These are phyloP conservation scores for Dendrocincla fuliginosa DNA, from an alignment of 2,797 vertebrate species.

Conservation along the genomic window DNA sequence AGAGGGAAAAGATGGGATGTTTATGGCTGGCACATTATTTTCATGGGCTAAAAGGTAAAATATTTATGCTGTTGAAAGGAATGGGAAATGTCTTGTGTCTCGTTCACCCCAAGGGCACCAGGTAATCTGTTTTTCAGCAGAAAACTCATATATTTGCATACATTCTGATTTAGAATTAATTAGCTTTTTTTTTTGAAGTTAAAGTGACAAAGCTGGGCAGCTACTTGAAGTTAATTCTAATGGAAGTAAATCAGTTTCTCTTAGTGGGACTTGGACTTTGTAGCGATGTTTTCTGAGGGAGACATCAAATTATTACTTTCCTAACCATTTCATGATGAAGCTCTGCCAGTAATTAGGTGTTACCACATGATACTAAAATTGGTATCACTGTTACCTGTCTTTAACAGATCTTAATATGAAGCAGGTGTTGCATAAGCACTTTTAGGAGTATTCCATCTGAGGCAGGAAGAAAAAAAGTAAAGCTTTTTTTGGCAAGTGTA, in stretches of 20 bases:
- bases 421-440: not conserved
- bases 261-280: slow-evolving; percentile 19
- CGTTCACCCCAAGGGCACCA: slow-evolving; percentile 40
- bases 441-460: not conserved
- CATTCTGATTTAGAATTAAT: slow-evolving; percentile 73
- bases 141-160: slow-evolving; percentile 67
- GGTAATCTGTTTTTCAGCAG: slow-evolving; percentile 73
- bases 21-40: not conserved
- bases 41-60: slow-evolving; percentile 20
- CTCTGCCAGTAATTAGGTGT: not conserved
- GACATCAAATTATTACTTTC: slow-evolving; percentile 3
- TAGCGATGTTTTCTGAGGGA: not conserved
- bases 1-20: slow-evolving; percentile 16
- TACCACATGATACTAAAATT: not conserved
- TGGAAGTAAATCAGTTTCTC: slow-evolving; percentile 29
- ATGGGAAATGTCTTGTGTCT: slow-evolving; percentile 41
- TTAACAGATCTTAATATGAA: not conserved
- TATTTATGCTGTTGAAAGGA: slow-evolving; percentile 55
- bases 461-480: not conserved
- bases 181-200: slow-evolving; percentile 59
- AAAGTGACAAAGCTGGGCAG: slow-evolving; percentile 58
- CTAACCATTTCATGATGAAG: not conserved
- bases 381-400: not conserved
- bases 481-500: slow-evolving; percentile 32
- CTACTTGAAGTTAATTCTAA: slow-evolving; percentile 72